Evolutionary conservation across 2,888 invertebrate genomes (phyloP), one percentile per base, ranked within the genome.

Genomic region (Harpalus rubripes): DNA sequence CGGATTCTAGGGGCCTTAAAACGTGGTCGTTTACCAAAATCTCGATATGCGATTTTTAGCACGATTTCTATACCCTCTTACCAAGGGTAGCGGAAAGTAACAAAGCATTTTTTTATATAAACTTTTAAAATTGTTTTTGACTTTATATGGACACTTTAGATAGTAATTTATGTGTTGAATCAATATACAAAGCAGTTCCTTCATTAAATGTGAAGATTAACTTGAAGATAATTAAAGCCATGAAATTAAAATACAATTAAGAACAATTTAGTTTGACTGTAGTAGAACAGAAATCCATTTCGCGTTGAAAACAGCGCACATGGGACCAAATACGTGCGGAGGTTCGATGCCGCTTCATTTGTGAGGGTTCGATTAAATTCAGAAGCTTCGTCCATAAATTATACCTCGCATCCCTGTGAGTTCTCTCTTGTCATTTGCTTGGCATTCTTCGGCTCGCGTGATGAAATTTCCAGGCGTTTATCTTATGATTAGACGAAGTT

Each of bases 281-380:
- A 63, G 12, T 6, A 22, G 41, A 74, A 44, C 41, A 44, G 72
- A 44, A 12, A 74, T 74, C 18, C 72, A 44, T 44, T 74, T 74
- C 10, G 18, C 72, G 44, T 74, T 16, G 15, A 18, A 18, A 15
- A 39, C 41, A 72, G 39, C 82, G 72, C 82, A 82, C 82, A 82
- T 82, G 72, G 39, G 82, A 68, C 72, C 63, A 39, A 79, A 44
- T 22, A 32, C 56, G 16, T 52, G 32, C 78, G 15, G 22, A 18
- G 16, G 78, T 7, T 58, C 7, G 12, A 10, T 12, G 26, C 65
- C 44, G 83, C 59, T 83, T 83, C 83, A 74, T 83, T 83, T 83
- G 74, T 52, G 72, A 83, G 59, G 74, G 59, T 83, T 74, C 83
- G 72, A 83, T 83, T 83, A 83, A 83, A 83, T 83, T 83, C 74